A percentile compares a stretch with the other conserved stretches of the same genome.
These are phyloP conservation scores for Drosophila orosa DNA, from an alignment of 1,140 invertebrate genomes.

Conservation along the genomic window DNA sequence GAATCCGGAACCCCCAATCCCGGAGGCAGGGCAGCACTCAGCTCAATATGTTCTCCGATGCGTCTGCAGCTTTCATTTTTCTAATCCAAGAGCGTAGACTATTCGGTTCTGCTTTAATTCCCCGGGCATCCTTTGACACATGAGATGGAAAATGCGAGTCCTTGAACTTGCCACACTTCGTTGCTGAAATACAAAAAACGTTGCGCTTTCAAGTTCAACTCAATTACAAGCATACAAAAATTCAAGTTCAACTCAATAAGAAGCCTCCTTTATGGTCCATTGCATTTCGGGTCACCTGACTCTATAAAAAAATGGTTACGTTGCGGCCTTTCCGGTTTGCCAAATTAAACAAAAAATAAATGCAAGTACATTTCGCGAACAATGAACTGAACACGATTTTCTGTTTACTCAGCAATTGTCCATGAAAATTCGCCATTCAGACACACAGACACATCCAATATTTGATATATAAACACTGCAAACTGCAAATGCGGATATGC, in stretches of 20 bases:
- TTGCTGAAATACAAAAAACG: constrained; percentile 13
- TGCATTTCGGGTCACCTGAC: constrained; percentile 7
- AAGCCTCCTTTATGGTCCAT: not conserved
- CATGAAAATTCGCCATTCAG: constrained; percentile 38
- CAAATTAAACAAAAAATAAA: constrained; percentile 57
- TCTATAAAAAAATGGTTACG: constrained; percentile 24
- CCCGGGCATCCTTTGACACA: constrained; percentile 57
- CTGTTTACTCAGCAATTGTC: constrained; percentile 60
- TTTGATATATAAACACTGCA: constrained; percentile 14
- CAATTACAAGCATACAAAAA: constrained; percentile 7
- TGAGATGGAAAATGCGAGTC: constrained; percentile 36
- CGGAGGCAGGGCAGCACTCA: constrained; percentile 10
- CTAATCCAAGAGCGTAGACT: constrained; percentile 54
- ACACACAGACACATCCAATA: constrained; percentile 15
- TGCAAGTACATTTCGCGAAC: constrained; percentile 40
- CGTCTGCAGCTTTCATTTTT: constrained; percentile 29
- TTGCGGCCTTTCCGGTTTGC: constrained; percentile 21
- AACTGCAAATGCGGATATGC: constrained; percentile 21
- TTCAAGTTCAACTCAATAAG: constrained; percentile 40
- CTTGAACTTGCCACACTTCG: constrained; percentile 63
- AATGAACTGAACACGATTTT: constrained; percentile 53
- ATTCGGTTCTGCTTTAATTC: constrained; percentile 58
- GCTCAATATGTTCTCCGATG: constrained; percentile 59
- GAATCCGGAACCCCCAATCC: not conserved
- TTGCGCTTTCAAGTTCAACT: constrained; percentile 8